Evolutionary conservation across 2,888 invertebrate genomes (phyloP), one percentile per base, ranked within the genome.

Genomic region (Ennomos erosarius): DNA sequence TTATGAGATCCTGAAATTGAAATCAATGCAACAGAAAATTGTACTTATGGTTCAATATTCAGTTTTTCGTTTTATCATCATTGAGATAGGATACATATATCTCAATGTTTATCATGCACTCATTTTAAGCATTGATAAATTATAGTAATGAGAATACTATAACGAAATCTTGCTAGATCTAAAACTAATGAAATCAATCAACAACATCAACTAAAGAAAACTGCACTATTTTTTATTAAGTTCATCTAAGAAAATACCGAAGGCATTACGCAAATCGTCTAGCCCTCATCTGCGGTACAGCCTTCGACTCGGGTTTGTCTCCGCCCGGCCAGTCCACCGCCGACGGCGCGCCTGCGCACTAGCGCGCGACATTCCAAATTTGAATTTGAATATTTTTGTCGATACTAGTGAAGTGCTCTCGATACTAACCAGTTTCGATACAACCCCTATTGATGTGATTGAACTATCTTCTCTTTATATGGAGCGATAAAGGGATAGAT

Each of bases 381-480:
- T 55, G 50, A 71, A 65, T 65, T 63, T 53, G 55, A 72, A 44
- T 47, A 65, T 59, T 64, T 61, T 55, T 48, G 56, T 70, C 67
- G 59, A 68, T 63, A 57, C 55, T 61, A 65, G 82, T 86, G 84
- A 69, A 74, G 84, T 82, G 82, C 35, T 65, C 72, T 70, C 39
- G 38, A 10, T 35, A 37, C 34, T 10, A 56, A 44, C 33, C 59
- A 49, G 54, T 55, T 46, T 26, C 38, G 37, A 54, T 51, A 43
- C 8, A 11, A 42, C 1, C 13, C 13, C 8, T 77, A 70, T 64
- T 65, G 64, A 55, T 69, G 73, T 79, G 78, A 65, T 67, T 78
- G 78, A 65, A 75, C 75, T 78, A 84, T 90, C 90, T 79, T 71
- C 88, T 84, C 88, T 89, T 84, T 91, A 90, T 90, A 80, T 69